These are phyloP conservation scores for Bibio marci DNA, from an alignment of 2,888 invertebrate species.

Conservation along the genomic window DNA sequence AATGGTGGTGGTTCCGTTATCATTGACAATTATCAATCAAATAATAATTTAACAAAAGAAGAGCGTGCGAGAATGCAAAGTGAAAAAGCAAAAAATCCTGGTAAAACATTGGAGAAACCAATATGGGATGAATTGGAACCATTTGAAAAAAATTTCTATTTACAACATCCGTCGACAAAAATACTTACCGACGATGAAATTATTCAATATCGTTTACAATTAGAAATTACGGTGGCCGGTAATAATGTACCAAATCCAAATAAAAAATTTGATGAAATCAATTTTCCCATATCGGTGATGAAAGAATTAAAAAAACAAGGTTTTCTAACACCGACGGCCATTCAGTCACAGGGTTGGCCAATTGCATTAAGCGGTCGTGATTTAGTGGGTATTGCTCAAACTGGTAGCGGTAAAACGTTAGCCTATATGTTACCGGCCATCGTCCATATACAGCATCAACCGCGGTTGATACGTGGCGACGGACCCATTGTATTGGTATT, in stretches of 20 bases:
- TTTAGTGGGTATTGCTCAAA: constrained; percentile 94
- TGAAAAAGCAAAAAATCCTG: constrained; percentile 52
- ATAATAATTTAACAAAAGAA: constrained; percentile 27
- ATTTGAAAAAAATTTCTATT: constrained; percentile 85
- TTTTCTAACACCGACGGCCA: constrained; percentile 70
- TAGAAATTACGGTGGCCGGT: constrained; percentile 83
- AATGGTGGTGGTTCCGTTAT: too few species aligned
- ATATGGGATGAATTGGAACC: constrained; percentile 72
- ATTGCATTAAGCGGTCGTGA: constrained; percentile 74
- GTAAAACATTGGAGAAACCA: constrained; percentile 57
- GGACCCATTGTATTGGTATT: constrained; percentile 87
- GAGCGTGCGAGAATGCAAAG: constrained; percentile 39
- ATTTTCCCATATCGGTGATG: constrained; percentile 74
- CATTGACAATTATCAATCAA: too few species aligned
- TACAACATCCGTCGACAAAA: constrained; percentile 57
- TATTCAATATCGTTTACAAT: constrained; percentile 50
- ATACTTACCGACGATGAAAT: constrained; percentile 56
- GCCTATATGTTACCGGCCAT: constrained; percentile 87
- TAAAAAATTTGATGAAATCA: constrained; percentile 77
- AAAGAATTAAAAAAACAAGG: constrained; percentile 56
- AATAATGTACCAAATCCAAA: constrained; percentile 75
- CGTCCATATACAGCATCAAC: constrained; percentile 61
- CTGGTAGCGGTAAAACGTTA: constrained; percentile 97
- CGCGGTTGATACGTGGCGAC: constrained; percentile 85
- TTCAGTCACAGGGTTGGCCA: constrained; percentile 77